phyloP scores from a whole-genome alignment of 2,113 vertebrate genomes.

The Spilogale gracilis region DNA sequence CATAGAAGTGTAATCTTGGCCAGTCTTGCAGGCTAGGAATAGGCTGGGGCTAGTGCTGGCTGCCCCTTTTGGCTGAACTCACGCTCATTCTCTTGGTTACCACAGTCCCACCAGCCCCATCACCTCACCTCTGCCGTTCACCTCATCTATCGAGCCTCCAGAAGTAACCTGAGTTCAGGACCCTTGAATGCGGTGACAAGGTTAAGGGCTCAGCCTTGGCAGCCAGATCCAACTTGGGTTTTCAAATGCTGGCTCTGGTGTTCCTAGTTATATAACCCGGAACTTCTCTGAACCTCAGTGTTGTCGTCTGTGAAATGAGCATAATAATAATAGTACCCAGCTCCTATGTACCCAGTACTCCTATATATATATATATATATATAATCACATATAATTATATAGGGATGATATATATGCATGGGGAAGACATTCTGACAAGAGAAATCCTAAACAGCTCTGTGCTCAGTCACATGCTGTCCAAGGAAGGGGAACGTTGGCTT shows the following conservation, averaged over 20 bases:
- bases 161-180: neutral
- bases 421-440: neutral
- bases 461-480: neutral
- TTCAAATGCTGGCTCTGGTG: neutral
- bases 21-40: neutral
- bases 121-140: neutral
- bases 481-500: neutral
- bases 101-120: neutral
- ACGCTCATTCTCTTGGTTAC: neutral
- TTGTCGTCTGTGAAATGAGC: neutral
- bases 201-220: neutral
- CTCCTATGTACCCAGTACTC: no score
- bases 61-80: neutral
- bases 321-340: no score
- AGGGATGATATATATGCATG: no score
- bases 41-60: rapidly evolving
- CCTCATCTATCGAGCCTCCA: neutral
- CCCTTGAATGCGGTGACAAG: neutral
- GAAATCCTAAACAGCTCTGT: neutral
- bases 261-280: neutral
- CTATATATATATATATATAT: no score
- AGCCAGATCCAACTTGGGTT: neutral
- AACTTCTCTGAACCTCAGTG: neutral
- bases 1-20: neutral
- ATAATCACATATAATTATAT: no score